Evolutionary conservation across 2,888 invertebrate genomes (phyloP).

Genomic region (Perdita meconis): DNA sequence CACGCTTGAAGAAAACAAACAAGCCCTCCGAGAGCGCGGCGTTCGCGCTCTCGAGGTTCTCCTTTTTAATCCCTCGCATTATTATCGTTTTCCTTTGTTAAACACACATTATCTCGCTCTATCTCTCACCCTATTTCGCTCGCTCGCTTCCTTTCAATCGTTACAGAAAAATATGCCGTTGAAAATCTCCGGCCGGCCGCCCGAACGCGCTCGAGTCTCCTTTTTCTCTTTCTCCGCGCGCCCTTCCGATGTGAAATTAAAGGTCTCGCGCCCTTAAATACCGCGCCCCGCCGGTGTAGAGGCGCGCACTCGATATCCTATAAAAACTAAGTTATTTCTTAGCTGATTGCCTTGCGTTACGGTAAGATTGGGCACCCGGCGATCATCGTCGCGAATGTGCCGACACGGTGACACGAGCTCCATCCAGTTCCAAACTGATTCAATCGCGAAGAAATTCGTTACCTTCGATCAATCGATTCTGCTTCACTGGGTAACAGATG

Average conservation of each 20-base stretch:
- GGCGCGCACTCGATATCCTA: slow-evolving; percentile 82
- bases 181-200: slow-evolving; percentile 47
- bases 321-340: slow-evolving; percentile 84
- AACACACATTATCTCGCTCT: slow-evolving; percentile 14
- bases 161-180: slow-evolving; percentile 64
- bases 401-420: background rate
- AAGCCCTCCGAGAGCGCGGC: slow-evolving; percentile 1
- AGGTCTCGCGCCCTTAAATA: slow-evolving; percentile 60
- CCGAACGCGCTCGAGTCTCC: slow-evolving; percentile 52
- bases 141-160: slow-evolving; percentile 28
- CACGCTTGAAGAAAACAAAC: slow-evolving; percentile 26
- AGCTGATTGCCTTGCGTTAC: slow-evolving; percentile 84
- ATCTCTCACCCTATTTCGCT: slow-evolving; percentile 10
- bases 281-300: slow-evolving; percentile 64
- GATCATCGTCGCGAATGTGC: slow-evolving; percentile 53
- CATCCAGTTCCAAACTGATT: background rate
- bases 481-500: too few species aligned
- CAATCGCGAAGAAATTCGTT: background rate
- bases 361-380: slow-evolving; percentile 78
- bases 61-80: slow-evolving; percentile 21
- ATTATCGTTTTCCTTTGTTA: slow-evolving; percentile 22
- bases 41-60: background rate
- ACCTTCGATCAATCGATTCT: too few species aligned
- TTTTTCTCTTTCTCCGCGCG: slow-evolving; percentile 51
- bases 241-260: slow-evolving; percentile 57